Conservation (phyloP, 2,797 vertebrate species). For the Rousettus madagascariensis region DNA sequence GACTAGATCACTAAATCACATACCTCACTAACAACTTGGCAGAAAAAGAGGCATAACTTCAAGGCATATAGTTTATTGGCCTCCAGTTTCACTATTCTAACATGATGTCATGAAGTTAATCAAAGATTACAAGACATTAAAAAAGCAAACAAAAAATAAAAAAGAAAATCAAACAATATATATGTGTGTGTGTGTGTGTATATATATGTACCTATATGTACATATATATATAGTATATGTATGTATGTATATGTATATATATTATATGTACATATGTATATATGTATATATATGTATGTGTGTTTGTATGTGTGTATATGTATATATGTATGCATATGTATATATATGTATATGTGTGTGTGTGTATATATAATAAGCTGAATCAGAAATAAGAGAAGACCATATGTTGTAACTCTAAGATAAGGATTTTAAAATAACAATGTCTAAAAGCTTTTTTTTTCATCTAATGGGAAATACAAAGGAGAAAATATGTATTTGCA, state of each 20-base stretch:
- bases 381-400: neutral
- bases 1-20: neutral
- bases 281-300: too few species aligned
- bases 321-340: too few species aligned
- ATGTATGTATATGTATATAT: too few species aligned
- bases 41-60: neutral
- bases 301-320: too few species aligned
- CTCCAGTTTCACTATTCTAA: neutral
- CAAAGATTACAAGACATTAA: neutral
- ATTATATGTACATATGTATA: too few species aligned
- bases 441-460: neutral
- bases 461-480: neutral
- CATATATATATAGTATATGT: too few species aligned
- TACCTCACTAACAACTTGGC: neutral
- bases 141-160: neutral
- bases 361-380: neutral
- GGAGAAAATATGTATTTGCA: neutral
- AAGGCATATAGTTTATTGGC: neutral
- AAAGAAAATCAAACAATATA: neutral
- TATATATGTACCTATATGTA: neutral
- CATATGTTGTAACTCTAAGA: neutral
- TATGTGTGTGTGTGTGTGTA: neutral
- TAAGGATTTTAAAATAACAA: neutral
- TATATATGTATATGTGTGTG: too few species aligned
- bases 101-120: neutral